Evolutionary conservation across 2,797 vertebrate genomes (phyloP), one percentile per base, ranked within the genome.

Genomic region (Sebastes melanostomus): DNA sequence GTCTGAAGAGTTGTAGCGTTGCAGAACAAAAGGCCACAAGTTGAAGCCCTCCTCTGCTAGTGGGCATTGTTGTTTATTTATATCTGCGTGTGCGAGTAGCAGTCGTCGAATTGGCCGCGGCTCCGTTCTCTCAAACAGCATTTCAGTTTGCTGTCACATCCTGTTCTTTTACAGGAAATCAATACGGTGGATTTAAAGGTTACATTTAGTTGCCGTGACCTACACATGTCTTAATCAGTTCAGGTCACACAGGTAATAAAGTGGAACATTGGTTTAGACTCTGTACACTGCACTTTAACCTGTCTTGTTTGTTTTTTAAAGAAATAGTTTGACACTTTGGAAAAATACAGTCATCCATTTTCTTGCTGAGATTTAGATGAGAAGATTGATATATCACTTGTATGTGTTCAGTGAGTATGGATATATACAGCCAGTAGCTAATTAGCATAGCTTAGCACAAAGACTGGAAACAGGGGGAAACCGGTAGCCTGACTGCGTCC

Each of bases 41-140:
- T 90, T 73, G 58, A 90, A 91, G 86, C 77, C 76, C 86, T 89
- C 87, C 90, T 90, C 88, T 91, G 71, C 50, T 38, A 86, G 90
- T 85, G 88, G 86, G 86, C 88, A 84, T 79, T 86, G 87, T 85
- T 80, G 81, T 89, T 91, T 91, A 86, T 93, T 94, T 95, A 88
- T 93, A 89, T 89, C 91, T 30, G 34, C 30, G 38, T 27, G 78
- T 62, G 82, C 78, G 77, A 80, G 86, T 66, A 78, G 81, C 42
- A 61, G 72, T 79, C 71, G 6, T 46, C 5, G 8, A 60, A 29
- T 71, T 38, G 30, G 72, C 46, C 24, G 38, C 70, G 55, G 82
- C 79, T 77, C 69, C 62, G 52, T 73, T 81, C 52, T 79, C 77
- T 86, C 62, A 22, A 71, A 62, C 83, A 62, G 66, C 11, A 30